phyloP scores from a whole-genome alignment of 1,140 invertebrate species.

The Pseudobourletiella spinata region DNA sequence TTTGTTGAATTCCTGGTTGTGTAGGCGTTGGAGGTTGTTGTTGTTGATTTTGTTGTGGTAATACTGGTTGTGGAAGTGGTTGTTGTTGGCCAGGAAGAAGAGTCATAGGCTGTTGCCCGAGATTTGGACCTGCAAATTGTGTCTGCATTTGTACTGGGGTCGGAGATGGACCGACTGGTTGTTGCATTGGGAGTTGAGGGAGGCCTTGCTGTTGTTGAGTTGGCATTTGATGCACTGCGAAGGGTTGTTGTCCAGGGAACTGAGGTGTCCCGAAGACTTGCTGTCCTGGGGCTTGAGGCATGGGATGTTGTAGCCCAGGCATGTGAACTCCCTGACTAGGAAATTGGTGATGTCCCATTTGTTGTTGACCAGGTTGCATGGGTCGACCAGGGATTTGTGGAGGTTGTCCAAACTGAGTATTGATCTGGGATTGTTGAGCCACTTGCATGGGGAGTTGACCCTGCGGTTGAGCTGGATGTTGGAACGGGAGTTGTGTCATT shows the following conservation, averaged over 20 bases:
- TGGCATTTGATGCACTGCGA: neutral
- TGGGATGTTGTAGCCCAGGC: neutral
- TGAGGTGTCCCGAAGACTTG: no score
- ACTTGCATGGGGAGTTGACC: neutral
- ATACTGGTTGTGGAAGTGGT: neutral
- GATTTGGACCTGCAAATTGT: conserved; percentile 1
- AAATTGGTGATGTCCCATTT: neutral
- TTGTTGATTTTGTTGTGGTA: neutral
- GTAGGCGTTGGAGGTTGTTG: neutral
- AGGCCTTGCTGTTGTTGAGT: neutral
- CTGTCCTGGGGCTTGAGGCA: neutral
- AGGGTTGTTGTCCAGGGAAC: neutral
- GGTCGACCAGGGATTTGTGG: no score
- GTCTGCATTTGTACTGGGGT: conserved; percentile 5
- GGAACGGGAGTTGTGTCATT: neutral
- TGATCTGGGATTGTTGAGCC: neutral
- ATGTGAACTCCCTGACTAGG: neutral
- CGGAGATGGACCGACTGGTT: neutral
- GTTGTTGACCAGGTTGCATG: neutral
- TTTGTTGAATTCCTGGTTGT: conserved; percentile 5
- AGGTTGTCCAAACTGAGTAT: neutral
- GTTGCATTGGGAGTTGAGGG: neutral
- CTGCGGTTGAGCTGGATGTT: conserved; percentile 6
- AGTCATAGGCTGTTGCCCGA: no score
- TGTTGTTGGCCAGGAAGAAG: neutral